A percentile compares a stretch with the other conserved stretches of the same genome.
These are phyloP conservation scores for Pangasius macronema DNA, from an alignment of 2,797 vertebrate genomes.

Conservation along the genomic window DNA sequence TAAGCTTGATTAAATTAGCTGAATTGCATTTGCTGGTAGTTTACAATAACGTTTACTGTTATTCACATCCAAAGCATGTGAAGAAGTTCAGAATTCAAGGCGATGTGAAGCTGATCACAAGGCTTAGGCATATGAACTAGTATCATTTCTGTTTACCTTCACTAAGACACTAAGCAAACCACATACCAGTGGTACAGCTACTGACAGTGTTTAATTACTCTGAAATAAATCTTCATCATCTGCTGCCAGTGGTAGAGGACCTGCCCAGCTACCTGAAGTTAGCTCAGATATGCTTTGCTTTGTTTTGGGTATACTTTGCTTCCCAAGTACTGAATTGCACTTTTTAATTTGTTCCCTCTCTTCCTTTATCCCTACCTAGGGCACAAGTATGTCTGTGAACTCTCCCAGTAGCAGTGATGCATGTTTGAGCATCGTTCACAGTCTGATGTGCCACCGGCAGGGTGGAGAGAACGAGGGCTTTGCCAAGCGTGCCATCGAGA, in stretches of 20 bases:
- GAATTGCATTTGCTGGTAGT: too few species aligned
- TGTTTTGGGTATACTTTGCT: neutral
- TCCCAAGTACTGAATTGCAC: neutral
- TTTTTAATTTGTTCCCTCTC: neutral
- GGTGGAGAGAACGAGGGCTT: conserved; percentile 83
- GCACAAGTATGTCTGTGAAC: conserved; percentile 59
- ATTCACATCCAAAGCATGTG: neutral
- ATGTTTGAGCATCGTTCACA: conserved; percentile 84
- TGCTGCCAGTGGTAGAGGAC: neutral
- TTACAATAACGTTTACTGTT: neutral
- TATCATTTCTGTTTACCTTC: neutral
- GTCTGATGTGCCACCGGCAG: conserved; percentile 84
- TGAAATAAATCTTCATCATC: neutral
- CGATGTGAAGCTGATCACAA: neutral
- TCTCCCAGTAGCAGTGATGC: conserved; percentile 76
- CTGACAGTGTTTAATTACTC: neutral
- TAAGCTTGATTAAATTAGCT: neutral
- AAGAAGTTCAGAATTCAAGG: neutral
- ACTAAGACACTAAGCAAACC: neutral
- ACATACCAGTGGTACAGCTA: neutral
- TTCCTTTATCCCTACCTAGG: conserved; percentile 17
- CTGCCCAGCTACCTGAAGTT: neutral
- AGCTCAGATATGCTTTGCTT: neutral
- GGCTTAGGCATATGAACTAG: neutral
- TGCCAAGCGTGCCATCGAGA: conserved; percentile 84